phyloP scores from a whole-genome alignment of 64 coral and sea anemone genomes.

The Orbicella faveolata region DNA sequence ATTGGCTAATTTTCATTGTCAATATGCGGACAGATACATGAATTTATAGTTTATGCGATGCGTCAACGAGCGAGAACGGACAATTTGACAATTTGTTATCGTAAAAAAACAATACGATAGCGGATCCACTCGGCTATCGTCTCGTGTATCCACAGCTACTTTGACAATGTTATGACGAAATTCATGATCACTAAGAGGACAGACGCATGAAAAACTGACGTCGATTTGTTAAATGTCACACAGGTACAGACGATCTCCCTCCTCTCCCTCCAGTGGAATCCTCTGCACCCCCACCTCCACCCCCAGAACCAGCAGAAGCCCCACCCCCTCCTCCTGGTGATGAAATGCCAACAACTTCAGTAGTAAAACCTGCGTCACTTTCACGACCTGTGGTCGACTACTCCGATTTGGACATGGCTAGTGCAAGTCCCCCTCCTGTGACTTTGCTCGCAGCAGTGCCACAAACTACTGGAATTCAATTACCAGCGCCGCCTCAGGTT shows the following conservation, averaged over 20 bases:
- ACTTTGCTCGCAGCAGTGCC: background rate
- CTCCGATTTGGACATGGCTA: slow-evolving; percentile 39
- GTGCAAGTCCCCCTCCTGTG: slow-evolving; percentile 14
- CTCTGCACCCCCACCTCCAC: slow-evolving; percentile 45
- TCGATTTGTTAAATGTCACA: background rate
- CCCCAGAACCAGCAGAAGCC: slow-evolving; percentile 54
- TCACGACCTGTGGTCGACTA: slow-evolving; percentile 45
- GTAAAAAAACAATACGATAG: no score
- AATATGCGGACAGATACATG: no score
- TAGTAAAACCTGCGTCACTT: background rate
- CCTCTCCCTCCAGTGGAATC: slow-evolving; percentile 56
- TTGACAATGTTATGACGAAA: no score
- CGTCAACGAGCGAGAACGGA: no score
- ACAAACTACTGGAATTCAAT: background rate
- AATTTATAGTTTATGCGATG: no score
- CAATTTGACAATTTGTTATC: no score
- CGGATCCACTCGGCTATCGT: no score
- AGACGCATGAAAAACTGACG: no score
- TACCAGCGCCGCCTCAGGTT: background rate
- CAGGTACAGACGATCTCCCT: slow-evolving; percentile 46
- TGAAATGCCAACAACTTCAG: background rate
- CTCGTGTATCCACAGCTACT: no score
- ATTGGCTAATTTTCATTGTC: no score
- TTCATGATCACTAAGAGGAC: no score
- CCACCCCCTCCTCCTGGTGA: slow-evolving; percentile 61